Percentiles rank a stretch among this genome's conserved stretches.
Conservation (phyloP, 2,888 invertebrate genomes). For the Epinotia demarniana region DNA sequence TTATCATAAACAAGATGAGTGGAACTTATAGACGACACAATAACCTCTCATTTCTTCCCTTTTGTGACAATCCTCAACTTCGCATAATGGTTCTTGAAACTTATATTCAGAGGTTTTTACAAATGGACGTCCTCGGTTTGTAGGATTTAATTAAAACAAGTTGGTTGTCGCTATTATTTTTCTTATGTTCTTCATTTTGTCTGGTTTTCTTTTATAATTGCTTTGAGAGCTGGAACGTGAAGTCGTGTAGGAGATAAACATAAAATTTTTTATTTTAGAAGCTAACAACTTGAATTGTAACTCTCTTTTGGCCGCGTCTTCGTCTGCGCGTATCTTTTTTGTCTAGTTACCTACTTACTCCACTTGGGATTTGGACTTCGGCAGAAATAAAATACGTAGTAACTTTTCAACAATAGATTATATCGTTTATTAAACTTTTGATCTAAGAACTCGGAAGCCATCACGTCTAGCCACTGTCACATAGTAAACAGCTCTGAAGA, state of each 20-base stretch:
- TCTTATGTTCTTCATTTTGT: not conserved
- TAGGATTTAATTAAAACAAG: constrained; percentile 36
- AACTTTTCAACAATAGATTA: too few species aligned
- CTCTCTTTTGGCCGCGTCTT: too few species aligned
- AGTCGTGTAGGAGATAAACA: not conserved
- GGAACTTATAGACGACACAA: not conserved
- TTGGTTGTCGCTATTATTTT: constrained; percentile 3
- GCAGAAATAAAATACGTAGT: too few species aligned
- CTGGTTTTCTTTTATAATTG: constrained; percentile 17
- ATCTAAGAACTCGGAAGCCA: too few species aligned
- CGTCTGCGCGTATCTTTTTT: too few species aligned
- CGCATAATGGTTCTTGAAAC: constrained; percentile 8
- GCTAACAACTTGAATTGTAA: too few species aligned
- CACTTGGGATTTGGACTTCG: too few species aligned
- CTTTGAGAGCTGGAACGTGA: not conserved
- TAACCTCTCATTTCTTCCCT: not conserved
- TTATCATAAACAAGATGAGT: constrained; percentile 9
- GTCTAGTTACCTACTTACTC: too few species aligned
- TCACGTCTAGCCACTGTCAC: too few species aligned
- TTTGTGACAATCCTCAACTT: constrained; percentile 5
- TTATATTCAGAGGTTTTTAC: constrained; percentile 17
- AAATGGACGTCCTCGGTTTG: constrained; percentile 12
- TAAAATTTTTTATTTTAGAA: not conserved
- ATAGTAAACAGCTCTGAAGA: too few species aligned
- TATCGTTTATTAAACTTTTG: too few species aligned